phyloP scores from a whole-genome alignment of 2,113 vertebrate species.

The Acanthochromis polyacanthus region DNA sequence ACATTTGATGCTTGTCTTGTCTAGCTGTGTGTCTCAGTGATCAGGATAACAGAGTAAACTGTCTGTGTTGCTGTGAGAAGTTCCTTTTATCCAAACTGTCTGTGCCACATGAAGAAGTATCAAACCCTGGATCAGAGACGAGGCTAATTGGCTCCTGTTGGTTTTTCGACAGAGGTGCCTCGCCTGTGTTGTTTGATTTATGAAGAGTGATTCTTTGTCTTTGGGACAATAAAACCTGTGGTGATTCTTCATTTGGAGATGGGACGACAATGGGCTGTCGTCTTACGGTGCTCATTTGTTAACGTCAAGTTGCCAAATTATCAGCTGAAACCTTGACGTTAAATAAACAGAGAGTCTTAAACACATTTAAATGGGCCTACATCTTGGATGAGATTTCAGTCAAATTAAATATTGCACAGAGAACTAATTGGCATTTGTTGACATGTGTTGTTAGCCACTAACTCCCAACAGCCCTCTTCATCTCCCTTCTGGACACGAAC shows the following conservation, averaged over 20 bases:
- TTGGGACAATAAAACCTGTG: constrained; percentile 12
- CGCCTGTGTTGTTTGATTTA: constrained; percentile 67
- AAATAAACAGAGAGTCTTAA: background rate
- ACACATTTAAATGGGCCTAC: background rate
- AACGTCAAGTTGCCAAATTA: background rate
- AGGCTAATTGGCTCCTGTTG: constrained; percentile 62
- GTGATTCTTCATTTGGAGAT: constrained; percentile 50
- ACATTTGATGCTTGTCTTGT: constrained; percentile 21
- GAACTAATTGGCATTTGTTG: constrained; percentile 18
- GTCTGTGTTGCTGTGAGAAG: constrained; percentile 4
- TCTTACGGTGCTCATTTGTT: background rate
- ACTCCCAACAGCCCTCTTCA: constrained; percentile 19
- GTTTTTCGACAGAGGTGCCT: constrained; percentile 48
- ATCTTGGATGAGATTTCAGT: constrained; percentile 7
- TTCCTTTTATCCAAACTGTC: constrained; percentile 45
- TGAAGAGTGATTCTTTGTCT: constrained; percentile 47
- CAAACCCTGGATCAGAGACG: constrained; percentile 46
- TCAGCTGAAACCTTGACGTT: background rate
- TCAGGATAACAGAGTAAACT: constrained; percentile 19
- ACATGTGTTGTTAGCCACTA: background rate
- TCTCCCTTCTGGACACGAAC: constrained; percentile 18
- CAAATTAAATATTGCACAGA: background rate
- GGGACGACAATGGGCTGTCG: background rate
- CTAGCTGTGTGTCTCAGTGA: constrained; percentile 17
- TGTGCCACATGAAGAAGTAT: constrained; percentile 36